Conservation (phyloP, 2,113 vertebrate species). For the Gasterosteus nipponicus region DNA sequence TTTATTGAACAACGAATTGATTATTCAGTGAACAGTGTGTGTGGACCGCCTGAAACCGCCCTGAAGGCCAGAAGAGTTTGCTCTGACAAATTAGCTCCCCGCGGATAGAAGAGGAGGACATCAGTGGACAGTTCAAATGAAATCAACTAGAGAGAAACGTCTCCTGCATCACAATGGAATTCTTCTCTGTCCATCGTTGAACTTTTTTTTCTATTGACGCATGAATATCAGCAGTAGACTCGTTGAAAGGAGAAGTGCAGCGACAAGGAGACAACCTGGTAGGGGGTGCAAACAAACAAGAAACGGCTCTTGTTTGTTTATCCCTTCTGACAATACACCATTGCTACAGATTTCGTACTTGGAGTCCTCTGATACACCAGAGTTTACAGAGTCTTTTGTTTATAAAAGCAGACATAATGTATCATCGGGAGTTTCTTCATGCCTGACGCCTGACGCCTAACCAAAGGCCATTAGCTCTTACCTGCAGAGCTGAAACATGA, state of each 20-base stretch:
- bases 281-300: slow-evolving; percentile 17
- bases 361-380: slow-evolving; percentile 1
- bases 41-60: background rate
- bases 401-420: slow-evolving; percentile 13
- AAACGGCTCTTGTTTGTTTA: background rate
- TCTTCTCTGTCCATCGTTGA: background rate
- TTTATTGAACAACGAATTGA: too few species aligned
- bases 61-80: background rate
- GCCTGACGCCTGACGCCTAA: slow-evolving; percentile 10
- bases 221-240: slow-evolving; percentile 21
- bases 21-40: background rate
- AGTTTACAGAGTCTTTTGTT: slow-evolving; percentile 37
- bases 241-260: slow-evolving; percentile 8
- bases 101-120: background rate
- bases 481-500: slow-evolving; percentile 18
- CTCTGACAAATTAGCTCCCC: background rate
- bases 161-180: background rate
- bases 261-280: background rate
- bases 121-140: background rate
- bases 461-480: slow-evolving; percentile 16
- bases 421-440: slow-evolving; percentile 16
- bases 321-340: slow-evolving; percentile 7
- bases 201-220: background rate
- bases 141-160: background rate
- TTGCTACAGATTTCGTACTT: slow-evolving; percentile 2